A percentile compares a stretch with the other conserved stretches of the same genome.
phyloP scores from a whole-genome alignment of 1,140 invertebrate genomes.

The Fopius arisanus region DNA sequence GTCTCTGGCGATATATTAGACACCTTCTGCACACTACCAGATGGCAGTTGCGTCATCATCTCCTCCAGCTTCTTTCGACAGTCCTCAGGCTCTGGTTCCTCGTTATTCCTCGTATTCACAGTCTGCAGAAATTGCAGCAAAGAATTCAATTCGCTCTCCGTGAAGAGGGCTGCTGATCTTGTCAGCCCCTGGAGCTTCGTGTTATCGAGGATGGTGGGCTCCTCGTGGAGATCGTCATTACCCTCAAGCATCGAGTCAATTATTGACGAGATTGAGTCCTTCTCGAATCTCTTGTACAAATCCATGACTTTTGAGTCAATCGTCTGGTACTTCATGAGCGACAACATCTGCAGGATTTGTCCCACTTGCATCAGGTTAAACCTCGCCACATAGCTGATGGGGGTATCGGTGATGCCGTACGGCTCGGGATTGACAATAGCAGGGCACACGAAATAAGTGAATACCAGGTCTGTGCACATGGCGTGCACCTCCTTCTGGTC shows the following conservation, averaged over 20 bases:
- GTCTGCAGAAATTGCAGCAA: constrained; percentile 68
- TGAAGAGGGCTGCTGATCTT: constrained; percentile 73
- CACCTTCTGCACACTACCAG: constrained; percentile 43
- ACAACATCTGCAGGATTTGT: constrained; percentile 91
- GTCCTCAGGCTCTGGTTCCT: constrained; percentile 8
- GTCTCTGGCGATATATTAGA: constrained; percentile 46
- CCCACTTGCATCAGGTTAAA: constrained; percentile 93
- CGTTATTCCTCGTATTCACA: constrained; percentile 36
- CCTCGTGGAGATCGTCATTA: constrained; percentile 66
- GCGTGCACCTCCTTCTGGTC: constrained; percentile 75
- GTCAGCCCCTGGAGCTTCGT: constrained; percentile 70
- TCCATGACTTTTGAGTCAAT: constrained; percentile 77
- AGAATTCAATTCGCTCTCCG: constrained; percentile 71
- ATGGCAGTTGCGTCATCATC: constrained; percentile 54
- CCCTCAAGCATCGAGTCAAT: constrained; percentile 76
- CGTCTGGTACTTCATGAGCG: constrained; percentile 83
- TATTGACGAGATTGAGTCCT: constrained; percentile 77
- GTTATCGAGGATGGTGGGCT: constrained; percentile 66
- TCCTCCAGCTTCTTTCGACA: constrained; percentile 50
- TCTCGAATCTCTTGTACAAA: constrained; percentile 80
- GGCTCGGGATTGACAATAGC: constrained; percentile 96
- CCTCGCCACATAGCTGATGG: constrained; percentile 88
- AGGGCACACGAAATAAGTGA: constrained; percentile 94
- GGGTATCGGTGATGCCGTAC: constrained; percentile 93
- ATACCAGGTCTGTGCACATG: constrained; percentile 91